Conservation (phyloP, 2,113 vertebrate genomes). For the Oreochromis spilurus region DNA sequence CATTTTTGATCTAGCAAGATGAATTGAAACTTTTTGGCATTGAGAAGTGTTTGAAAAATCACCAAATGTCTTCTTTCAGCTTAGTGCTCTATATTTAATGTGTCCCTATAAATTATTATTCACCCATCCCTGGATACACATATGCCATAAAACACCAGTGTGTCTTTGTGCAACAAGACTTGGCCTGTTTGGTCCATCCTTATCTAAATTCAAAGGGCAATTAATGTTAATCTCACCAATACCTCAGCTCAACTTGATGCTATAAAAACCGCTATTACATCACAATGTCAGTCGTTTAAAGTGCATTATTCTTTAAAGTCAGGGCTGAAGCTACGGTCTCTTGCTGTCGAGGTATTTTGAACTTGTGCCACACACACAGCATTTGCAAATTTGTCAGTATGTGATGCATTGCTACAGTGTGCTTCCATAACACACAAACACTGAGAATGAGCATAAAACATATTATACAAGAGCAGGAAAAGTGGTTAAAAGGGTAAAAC, state of each 20-base stretch:
- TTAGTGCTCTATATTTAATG: not conserved
- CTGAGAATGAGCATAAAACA: constrained; percentile 14
- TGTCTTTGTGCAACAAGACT: constrained; percentile 30
- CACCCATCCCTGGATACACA: not conserved
- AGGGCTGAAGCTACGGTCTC: not conserved
- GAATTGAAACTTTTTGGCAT: not conserved
- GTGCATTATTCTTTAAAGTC: not conserved
- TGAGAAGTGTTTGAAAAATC: not conserved
- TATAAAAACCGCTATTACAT: not conserved
- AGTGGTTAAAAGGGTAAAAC: constrained; percentile 11
- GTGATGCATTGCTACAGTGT: not conserved
- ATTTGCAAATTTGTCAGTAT: not conserved
- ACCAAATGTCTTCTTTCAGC: not conserved
- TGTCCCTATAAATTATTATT: not conserved
- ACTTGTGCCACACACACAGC: not conserved
- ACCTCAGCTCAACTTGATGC: not conserved
- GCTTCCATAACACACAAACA: constrained; percentile 16
- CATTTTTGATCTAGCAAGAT: fast-evolving
- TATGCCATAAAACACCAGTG: not conserved
- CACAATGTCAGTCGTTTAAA: not conserved
- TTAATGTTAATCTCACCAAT: not conserved
- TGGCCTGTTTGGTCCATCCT: constrained; percentile 38
- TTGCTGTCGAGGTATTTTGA: not conserved
- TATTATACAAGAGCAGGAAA: not conserved
- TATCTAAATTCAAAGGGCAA: too few species aligned